phyloP scores from a whole-genome alignment of 2,888 invertebrate genomes.

The Pyrrhosoma nymphula region DNA sequence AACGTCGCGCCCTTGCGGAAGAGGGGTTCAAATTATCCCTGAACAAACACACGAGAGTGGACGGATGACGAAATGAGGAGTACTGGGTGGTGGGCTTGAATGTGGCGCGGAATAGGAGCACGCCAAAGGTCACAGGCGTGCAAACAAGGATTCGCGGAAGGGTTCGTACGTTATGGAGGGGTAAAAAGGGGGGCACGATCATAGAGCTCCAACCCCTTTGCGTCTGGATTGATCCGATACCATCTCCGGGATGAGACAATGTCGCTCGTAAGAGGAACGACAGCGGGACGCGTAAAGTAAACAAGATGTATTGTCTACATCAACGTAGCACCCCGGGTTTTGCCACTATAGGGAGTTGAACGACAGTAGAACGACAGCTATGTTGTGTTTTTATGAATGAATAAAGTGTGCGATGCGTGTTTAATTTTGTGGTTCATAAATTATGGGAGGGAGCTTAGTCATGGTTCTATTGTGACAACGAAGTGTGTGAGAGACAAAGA shows the following conservation, averaged over 20 bases:
- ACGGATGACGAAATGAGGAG: background rate
- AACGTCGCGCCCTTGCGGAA: background rate
- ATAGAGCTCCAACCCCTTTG: background rate
- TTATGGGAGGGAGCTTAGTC: too few species aligned
- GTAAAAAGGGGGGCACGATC: background rate
- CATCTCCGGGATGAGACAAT: background rate
- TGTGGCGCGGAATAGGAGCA: background rate
- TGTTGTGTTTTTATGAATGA: too few species aligned
- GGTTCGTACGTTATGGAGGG: background rate
- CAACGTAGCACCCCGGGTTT: too few species aligned
- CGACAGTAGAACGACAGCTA: too few species aligned
- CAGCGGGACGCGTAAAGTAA: too few species aligned
- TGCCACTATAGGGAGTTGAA: too few species aligned
- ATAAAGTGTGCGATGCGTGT: too few species aligned
- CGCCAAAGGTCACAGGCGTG: background rate
- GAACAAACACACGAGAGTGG: conserved; percentile 5
- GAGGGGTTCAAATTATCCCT: background rate
- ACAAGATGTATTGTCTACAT: too few species aligned
- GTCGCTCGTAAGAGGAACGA: too few species aligned
- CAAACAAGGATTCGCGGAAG: background rate
- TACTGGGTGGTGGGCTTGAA: background rate
- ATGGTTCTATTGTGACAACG: too few species aligned
- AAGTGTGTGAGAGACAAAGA: too few species aligned
- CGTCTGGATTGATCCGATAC: background rate
- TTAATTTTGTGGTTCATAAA: too few species aligned